Base-by-base conservation (phyloP, 2,888 invertebrate genomes). In the Epirrhoe alternata region DNA sequence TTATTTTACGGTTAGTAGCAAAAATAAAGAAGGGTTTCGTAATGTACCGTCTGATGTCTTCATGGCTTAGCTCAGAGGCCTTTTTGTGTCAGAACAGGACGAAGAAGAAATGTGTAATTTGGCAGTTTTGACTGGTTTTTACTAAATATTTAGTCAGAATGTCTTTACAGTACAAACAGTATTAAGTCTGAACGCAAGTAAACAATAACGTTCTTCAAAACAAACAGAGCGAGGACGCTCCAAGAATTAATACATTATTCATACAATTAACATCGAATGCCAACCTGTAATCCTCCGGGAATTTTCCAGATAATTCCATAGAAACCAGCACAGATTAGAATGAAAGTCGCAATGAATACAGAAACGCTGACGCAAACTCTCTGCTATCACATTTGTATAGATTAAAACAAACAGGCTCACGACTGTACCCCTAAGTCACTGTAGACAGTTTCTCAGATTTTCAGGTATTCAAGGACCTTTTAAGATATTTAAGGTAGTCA, bases 151-250 rank as follows among this genome's bases (percentile, higher is more conserved):
- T 2, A 24, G 24, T 24, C 24, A 24, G 24, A 24, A 24, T 33
- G 33, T 33, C 5, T 4, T 33, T 33, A 33, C 33, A 33, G 33
- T 33, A 7, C 6, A 33, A 33, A 12, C 38, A 42, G 38, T 12
- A 42, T 24, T 17, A 35, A 45, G 33, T 7, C 38, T 42, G 7
- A 56, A 50, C 24, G 24, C 33, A 16, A 30, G 55, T 54, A 42
- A 60, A 64, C 58, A 59, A 60, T 30, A 54, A 38, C 60, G 42
- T 71, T 62, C 76, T 64, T 71, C 47, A 77, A 79, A 71, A 71
- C 75, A 81, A 81, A 79, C 75, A 77, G 76, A 78, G 74, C 78
- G 76, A 75, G 63, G 74, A 75, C 63, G 74, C 78, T 66, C 66
- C 65, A 64, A 68, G 61, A 72, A 69, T 73, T 72, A 64, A 73